A percentile compares a stretch with the other conserved stretches of the same genome.
phyloP scores from a whole-genome alignment of 2,113 vertebrate species.

The Dipodomys spectabilis region DNA sequence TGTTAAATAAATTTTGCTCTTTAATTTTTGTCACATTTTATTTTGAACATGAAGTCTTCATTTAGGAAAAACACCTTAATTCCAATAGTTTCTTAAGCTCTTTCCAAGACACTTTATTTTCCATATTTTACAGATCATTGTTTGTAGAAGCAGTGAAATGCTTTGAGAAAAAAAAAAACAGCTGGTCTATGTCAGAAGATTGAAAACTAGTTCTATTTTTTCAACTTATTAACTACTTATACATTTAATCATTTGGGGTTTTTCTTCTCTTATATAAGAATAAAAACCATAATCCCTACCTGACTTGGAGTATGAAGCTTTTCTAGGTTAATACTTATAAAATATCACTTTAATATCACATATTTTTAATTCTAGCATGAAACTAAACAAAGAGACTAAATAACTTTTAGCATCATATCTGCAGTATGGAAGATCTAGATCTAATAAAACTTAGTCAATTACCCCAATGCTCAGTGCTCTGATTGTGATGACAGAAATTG shows the following conservation, averaged over 20 bases:
- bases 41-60: constrained; percentile 4
- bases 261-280: constrained; percentile 28
- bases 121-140: neutral
- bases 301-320: constrained; percentile 2
- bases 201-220: constrained; percentile 41
- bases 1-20: constrained; percentile 7
- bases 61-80: neutral
- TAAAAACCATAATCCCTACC: constrained; percentile 33
- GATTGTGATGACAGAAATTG: constrained; percentile 16
- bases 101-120: neutral
- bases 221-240: neutral
- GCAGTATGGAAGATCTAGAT: neutral
- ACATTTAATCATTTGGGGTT: constrained; percentile 24
- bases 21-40: neutral
- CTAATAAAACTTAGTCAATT: neutral
- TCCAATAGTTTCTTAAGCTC: neutral
- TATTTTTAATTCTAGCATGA: constrained; percentile 2
- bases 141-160: constrained; percentile 6
- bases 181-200: neutral
- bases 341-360: constrained; percentile 4
- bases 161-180: constrained; percentile 13
- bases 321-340: constrained; percentile 42
- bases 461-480: neutral
- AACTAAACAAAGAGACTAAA: constrained; percentile 16
- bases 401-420: constrained; percentile 14